Evolutionary conservation across 2,888 invertebrate genomes (phyloP).

Genomic region (Carcina quercana): DNA sequence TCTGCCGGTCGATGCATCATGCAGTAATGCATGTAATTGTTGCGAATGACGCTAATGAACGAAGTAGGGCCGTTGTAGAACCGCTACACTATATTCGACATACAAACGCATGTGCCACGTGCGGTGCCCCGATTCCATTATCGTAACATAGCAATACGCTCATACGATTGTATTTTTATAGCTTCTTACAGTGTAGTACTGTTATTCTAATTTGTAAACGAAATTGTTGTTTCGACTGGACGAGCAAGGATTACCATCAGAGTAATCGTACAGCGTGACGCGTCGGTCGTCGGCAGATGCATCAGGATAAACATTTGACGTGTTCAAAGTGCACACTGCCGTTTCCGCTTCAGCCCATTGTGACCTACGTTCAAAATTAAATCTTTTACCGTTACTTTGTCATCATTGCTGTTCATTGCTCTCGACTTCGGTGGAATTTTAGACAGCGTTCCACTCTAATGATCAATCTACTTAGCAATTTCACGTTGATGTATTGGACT

Average conservation of each 20-base stretch:
- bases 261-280: slow-evolving; percentile 42
- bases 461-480: neutral
- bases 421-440: neutral
- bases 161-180: slow-evolving; percentile 22
- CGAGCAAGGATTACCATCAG: slow-evolving; percentile 32
- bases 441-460: slow-evolving; percentile 6
- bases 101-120: slow-evolving; percentile 36
- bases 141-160: slow-evolving; percentile 28
- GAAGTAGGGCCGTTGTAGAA: slow-evolving; percentile 21
- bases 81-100: slow-evolving; percentile 35
- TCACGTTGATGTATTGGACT: slow-evolving; percentile 6
- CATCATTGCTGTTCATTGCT: slow-evolving; percentile 8
- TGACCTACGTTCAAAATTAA: slow-evolving; percentile 12
- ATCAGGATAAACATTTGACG: slow-evolving; percentile 33
- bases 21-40: slow-evolving; percentile 5
- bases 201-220: slow-evolving; percentile 40
- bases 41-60: slow-evolving; percentile 26
- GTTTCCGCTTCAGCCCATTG: slow-evolving; percentile 25
- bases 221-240: slow-evolving; percentile 31
- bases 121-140: slow-evolving; percentile 41
- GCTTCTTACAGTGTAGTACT: slow-evolving; percentile 16
- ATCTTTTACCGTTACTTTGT: slow-evolving; percentile 5
- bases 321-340: slow-evolving; percentile 19
- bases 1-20: neutral
- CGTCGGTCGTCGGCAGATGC: slow-evolving; percentile 38